Evolutionary conservation across 2,888 invertebrate species (phyloP).

Genomic region (Phortica magna): DNA sequence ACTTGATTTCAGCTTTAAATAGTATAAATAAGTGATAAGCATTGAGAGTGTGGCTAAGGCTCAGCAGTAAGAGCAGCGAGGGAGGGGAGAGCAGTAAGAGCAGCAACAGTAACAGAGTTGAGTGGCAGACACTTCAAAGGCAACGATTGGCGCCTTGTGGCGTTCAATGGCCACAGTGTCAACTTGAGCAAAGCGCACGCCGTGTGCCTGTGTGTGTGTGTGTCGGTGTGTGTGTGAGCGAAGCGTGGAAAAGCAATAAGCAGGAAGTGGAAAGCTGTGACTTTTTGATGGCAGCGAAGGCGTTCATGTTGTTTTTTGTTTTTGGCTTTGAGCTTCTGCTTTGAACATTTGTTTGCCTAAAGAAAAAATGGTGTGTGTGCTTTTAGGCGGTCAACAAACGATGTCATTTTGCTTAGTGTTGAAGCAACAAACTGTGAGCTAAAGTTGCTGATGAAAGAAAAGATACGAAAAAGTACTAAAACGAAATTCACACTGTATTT

Average conservation of each 20-base stretch:
- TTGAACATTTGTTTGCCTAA: not conserved
- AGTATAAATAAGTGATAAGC: conserved; percentile 9
- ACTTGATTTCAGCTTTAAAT: conserved; percentile 31
- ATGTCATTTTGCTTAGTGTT: no score
- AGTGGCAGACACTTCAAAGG: conserved; percentile 1
- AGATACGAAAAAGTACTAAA: not conserved
- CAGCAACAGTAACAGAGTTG: not conserved
- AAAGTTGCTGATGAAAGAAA: conserved; percentile 7
- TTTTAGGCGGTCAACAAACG: no score
- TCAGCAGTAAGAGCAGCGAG: not conserved
- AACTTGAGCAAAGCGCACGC: not conserved
- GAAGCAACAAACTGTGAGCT: conserved; percentile 41
- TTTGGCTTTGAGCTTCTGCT: not conserved
- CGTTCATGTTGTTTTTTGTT: not conserved
- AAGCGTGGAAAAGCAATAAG: not conserved
- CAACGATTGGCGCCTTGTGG: conserved; percentile 11
- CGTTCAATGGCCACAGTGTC: conserved; percentile 3
- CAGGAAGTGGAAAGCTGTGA: not conserved
- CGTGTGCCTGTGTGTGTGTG: no score
- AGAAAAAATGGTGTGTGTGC: not conserved
- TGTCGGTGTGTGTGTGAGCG: no score
- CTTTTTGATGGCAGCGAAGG: not conserved
- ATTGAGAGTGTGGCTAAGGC: not conserved
- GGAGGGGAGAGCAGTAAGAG: not conserved
- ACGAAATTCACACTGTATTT: not conserved